Evolutionary conservation across 64 coral and sea anemone species (phyloP), one percentile per base, ranked within the genome.

Genomic region (Actinia tenebrosa): DNA sequence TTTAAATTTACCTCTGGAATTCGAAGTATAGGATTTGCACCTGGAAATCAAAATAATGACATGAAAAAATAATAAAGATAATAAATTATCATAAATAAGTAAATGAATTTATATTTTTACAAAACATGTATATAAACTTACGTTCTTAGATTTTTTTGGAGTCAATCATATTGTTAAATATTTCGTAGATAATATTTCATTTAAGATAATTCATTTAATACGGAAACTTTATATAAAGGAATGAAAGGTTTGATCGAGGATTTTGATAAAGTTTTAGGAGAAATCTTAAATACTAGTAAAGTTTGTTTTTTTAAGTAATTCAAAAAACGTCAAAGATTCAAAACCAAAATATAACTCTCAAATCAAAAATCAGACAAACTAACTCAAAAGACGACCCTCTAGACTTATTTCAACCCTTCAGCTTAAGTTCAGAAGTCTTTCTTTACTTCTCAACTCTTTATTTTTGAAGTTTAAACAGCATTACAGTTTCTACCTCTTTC

Each of bases 11-110:
- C 93, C 87, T 91, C 89, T 78, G 93, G 93, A 58, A 95, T 86
- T 87, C 93, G 91, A 60, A 95, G 78, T 71, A 88, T 89, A 19
- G 93, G 93, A 89, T 95, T 87, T 77, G 93, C 93, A 69, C 93
- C 93, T 95, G 26, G 23, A 86, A 88, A 84, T 15, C 22, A 47
- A 85, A 60, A 44, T 77, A 22, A 84, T 27, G 30, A 56, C 25
- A 78, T 79, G 8, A 80, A 61, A 37, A 19, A 66, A 22, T 23
- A 13, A 14, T 58, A 3, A 50, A 50, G 3, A 50, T 50, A 50
- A 50, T 58, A 58, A 11, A 7, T 58, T 58, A 58, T 58, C 10
- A 14, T 58, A 58, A 58, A 58, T 5, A 58, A 58, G 30, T 37
- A 37, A 37, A 58, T 58, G 13, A 11, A 58, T 66, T 66, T 23